A percentile compares a stretch with the other conserved stretches of the same genome.
Evolutionary conservation across 1,140 invertebrate species (phyloP).

Genomic region (Neocloeon triangulifer): DNA sequence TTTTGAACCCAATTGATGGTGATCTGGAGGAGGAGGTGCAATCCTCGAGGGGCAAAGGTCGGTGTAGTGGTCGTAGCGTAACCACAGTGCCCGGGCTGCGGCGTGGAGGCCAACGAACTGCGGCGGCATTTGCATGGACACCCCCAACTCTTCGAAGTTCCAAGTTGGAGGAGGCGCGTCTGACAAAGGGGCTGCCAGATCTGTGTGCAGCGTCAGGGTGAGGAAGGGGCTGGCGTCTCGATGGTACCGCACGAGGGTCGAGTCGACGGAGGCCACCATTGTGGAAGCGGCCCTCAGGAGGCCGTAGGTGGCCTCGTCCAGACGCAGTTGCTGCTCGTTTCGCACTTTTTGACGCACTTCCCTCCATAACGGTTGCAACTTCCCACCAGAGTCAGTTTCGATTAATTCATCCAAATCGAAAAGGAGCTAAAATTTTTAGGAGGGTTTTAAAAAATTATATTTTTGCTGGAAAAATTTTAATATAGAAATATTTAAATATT

Average conservation of each 20-base stretch:
- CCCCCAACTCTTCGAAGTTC: constrained; percentile 26
- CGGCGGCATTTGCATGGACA: constrained; percentile 28
- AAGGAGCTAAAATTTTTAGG: constrained; percentile 4
- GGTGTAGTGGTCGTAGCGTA: constrained; percentile 32
- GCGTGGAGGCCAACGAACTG: constrained; percentile 25
- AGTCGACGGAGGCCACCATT: constrained; percentile 22
- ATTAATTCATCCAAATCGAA: constrained; percentile 24
- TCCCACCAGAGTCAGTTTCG: too few relatives aligned
- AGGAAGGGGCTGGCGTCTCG: too few relatives aligned
- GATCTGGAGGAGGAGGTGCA: constrained; percentile 13
- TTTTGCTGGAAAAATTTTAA: too few relatives aligned
- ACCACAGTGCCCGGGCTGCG: constrained; percentile 30
- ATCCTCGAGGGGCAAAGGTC: constrained; percentile 17
- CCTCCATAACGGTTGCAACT: constrained; percentile 1
- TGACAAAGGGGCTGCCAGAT: constrained; percentile 3
- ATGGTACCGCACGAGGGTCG: constrained; percentile 22
- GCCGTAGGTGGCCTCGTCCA: constrained; percentile 24
- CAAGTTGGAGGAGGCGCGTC: constrained; percentile 10
- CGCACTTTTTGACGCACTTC: constrained; percentile 20
- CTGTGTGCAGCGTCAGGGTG: too few relatives aligned
- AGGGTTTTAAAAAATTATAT: too few relatives aligned
- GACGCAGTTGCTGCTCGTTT: constrained; percentile 19
- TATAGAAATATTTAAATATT: too few relatives aligned
- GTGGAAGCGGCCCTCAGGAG: constrained; percentile 24
- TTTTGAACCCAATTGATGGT: too few relatives aligned